Evolutionary conservation across 2,888 invertebrate genomes (phyloP).

Genomic region (Cryptus viduatorius): DNA sequence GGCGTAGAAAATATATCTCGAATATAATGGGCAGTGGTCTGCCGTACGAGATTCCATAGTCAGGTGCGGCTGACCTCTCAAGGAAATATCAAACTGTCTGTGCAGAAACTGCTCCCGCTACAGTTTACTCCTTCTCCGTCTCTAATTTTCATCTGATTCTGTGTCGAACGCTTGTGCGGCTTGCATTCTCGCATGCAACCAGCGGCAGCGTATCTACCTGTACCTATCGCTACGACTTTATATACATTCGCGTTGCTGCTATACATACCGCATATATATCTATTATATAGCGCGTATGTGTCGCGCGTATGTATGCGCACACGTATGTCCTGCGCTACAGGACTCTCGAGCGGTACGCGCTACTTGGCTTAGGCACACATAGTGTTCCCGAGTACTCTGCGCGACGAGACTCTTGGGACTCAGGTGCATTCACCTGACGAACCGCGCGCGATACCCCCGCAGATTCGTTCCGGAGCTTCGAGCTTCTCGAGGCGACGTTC

Average conservation of each 20-base stretch:
- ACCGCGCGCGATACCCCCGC: conserved; percentile 28
- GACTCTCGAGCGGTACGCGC: conserved; percentile 40
- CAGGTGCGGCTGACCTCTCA: conserved; percentile 68
- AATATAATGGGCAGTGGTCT: conserved; percentile 6
- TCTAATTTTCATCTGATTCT: conserved; percentile 29
- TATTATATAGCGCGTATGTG: not conserved
- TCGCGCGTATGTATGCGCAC: not conserved
- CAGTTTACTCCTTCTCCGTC: not conserved
- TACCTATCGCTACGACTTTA: conserved; percentile 47
- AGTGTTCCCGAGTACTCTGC: conserved; percentile 3
- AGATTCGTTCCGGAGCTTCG: conserved; percentile 58
- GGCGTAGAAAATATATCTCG: conserved; percentile 6
- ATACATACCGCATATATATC: not conserved
- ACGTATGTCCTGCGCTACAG: not conserved
- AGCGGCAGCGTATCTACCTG: conserved; percentile 3
- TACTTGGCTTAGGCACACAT: conserved; percentile 38
- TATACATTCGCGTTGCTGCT: not conserved
- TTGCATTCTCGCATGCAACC: conserved; percentile 38
- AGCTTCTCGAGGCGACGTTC: conserved; percentile 32
- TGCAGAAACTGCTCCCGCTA: conserved; percentile 31
- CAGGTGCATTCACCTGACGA: conserved; percentile 64
- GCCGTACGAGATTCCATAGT: conserved; percentile 54
- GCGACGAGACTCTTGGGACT: conserved; percentile 51
- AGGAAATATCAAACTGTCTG: conserved; percentile 63
- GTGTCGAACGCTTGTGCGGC: not conserved